Base-by-base conservation (phyloP, 2,113 vertebrate species). In the rabbit (Oryctolagus cuniculus) region DNA sequence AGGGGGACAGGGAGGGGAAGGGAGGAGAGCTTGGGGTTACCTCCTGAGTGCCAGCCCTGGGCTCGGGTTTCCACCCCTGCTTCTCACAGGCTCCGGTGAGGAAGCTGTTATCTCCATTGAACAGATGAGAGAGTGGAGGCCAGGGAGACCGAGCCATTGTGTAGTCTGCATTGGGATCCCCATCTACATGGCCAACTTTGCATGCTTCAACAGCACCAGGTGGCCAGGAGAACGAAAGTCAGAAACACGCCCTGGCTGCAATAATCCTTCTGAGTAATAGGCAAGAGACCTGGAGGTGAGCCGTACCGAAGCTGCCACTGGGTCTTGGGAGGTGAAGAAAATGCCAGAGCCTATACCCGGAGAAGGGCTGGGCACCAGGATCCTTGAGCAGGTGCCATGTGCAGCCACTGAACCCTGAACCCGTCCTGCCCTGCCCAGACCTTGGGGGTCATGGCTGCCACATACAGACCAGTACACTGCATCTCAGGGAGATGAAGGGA, bases 271-370 rank as follows among this genome's bases (percentile, higher is more conserved):
- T 2, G 0, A 73, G 53, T 53, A 75, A 66, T 6, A 24, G 67
- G 21, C 22, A 5, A n/a, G 74, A 70, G 69, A 49, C 22, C 13
- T 0, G 0, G 36, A 6, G 31, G 12, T 11, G 34, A 64, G 49
- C 51, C 27, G 31, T 0, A 0, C 0, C 0, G 21, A 8, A 0
- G 44, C 25, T 15, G 53, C 67, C 38, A 27, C 2, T 0, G 21
- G 49, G 44, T 66, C 87, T 64, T 55, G 5, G 25, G 27, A 51
- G 69, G 55, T 29, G n/a, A 31, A 2, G 25, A 22, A 17, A 10
- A 24, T 3, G 12, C 58, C 4, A 22, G 8, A 67, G 8, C 74
- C 58, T 17, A 66, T 4, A 13, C 5, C 25, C 2, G 1, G 25
- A 74, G 19, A 44, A 44, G 51, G 15, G 6, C 29, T 74, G 5